These are phyloP conservation scores for Lagorchestes hirsutus DNA, from an alignment of 2,797 vertebrate species.

Conservation along the genomic window DNA sequence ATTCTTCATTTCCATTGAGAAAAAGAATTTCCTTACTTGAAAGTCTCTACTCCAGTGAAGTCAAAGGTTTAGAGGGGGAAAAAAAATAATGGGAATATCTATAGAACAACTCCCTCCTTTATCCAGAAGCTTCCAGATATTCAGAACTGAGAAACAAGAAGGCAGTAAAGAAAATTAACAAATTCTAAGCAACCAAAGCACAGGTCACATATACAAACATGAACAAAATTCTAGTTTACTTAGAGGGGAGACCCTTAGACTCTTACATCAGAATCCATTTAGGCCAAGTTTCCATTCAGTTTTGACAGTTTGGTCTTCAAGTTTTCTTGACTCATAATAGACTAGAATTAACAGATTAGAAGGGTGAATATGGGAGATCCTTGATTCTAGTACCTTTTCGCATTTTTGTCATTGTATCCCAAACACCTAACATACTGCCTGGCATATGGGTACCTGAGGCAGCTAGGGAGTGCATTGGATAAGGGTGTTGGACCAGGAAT, in stretches of 20 bases:
- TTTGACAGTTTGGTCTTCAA: background rate
- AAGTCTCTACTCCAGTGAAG: background rate
- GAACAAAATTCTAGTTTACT: background rate
- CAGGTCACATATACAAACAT: background rate
- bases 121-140: background rate
- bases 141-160: background rate
- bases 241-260: background rate
- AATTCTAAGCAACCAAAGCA: background rate
- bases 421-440: background rate
- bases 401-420: background rate
- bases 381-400: background rate
- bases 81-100: background rate
- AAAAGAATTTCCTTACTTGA: background rate
- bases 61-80: background rate
- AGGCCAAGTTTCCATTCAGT: background rate
- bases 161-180: background rate
- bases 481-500: background rate
- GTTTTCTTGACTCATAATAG: background rate
- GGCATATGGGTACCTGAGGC: background rate
- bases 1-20: background rate
- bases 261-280: background rate
- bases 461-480: background rate
- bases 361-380: background rate
- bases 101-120: background rate
- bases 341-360: background rate